phyloP scores from a whole-genome alignment of 2,797 vertebrate genomes.

The Acipenser transmontanus region DNA sequence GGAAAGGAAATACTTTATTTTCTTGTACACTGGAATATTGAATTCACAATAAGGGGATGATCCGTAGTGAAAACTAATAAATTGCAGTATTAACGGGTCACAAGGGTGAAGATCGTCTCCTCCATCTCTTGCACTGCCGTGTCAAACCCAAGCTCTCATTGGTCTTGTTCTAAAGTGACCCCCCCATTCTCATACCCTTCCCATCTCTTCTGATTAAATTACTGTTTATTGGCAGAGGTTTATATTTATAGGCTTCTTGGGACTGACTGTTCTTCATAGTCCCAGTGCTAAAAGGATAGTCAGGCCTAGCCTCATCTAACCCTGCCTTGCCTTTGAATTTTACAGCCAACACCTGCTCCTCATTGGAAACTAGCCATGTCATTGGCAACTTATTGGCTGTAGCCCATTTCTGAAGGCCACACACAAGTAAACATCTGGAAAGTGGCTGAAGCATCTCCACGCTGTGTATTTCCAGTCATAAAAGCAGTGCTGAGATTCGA shows the following conservation, averaged over 20 bases:
- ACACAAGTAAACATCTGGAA: constrained; percentile 36
- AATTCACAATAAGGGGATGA: too few species aligned
- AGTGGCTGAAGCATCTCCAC: constrained; percentile 19
- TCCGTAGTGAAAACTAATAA: background rate
- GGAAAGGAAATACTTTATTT: too few species aligned
- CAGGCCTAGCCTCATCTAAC: background rate
- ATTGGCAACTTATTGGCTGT: constrained; percentile 15
- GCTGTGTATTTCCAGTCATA: background rate
- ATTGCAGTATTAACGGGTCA: background rate
- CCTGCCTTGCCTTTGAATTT: constrained; percentile 11
- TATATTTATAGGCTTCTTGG: constrained; percentile 38
- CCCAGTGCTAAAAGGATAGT: constrained; percentile 16
- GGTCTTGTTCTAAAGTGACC: too few species aligned
- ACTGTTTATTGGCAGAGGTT: constrained; percentile 43
- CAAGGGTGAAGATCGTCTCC: background rate
- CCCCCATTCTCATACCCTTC: constrained; percentile 1
- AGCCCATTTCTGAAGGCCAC: constrained; percentile 41
- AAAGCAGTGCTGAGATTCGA: background rate
- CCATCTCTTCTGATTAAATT: constrained; percentile 41
- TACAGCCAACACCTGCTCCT: constrained; percentile 44
- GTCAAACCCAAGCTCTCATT: background rate
- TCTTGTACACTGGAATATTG: too few species aligned
- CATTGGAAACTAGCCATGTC: constrained; percentile 18
- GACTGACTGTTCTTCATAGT: constrained; percentile 15
- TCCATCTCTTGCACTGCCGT: background rate